These are phyloP conservation scores for Meghimatium bilineatum DNA, from an alignment of 2,888 invertebrate genomes.

Conservation along the genomic window DNA sequence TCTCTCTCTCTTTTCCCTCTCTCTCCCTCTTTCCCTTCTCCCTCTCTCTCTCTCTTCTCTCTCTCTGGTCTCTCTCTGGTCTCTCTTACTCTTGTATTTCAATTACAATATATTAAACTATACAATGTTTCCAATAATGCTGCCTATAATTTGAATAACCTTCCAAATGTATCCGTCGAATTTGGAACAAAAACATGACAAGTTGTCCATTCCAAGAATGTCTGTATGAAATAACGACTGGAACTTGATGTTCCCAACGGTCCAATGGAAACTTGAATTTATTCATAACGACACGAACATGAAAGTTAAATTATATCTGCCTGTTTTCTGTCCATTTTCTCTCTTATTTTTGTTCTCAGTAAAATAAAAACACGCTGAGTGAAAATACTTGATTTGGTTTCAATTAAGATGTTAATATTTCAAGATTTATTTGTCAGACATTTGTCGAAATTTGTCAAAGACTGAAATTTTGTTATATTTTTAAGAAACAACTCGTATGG, in stretches of 20 bases:
- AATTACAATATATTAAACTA: too few species aligned
- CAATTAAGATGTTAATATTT: too few species aligned
- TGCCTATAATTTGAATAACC: slow-evolving; percentile 14
- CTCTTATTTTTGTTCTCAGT: background rate
- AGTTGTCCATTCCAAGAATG: background rate
- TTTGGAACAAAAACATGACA: background rate
- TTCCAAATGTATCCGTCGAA: background rate
- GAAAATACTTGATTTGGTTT: too few species aligned
- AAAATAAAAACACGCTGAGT: background rate
- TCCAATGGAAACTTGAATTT: background rate
- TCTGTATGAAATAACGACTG: background rate
- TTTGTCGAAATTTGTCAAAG: too few species aligned
- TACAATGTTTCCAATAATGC: background rate
- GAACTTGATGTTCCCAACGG: background rate
- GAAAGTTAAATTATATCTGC: slow-evolving; percentile 19
- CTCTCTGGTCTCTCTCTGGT: too few species aligned
- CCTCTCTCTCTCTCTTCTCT: too few species aligned
- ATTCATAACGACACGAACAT: slow-evolving; percentile 18
- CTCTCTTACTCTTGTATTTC: too few species aligned
- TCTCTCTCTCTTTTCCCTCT: too few species aligned
- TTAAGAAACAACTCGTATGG: too few species aligned
- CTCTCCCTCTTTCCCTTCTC: too few species aligned
- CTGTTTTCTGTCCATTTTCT: background rate
- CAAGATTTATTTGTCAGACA: too few species aligned
- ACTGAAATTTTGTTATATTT: too few species aligned